These are phyloP conservation scores for Mellivora capensis DNA, from an alignment of 2,113 vertebrate genomes.

Conservation along the genomic window DNA sequence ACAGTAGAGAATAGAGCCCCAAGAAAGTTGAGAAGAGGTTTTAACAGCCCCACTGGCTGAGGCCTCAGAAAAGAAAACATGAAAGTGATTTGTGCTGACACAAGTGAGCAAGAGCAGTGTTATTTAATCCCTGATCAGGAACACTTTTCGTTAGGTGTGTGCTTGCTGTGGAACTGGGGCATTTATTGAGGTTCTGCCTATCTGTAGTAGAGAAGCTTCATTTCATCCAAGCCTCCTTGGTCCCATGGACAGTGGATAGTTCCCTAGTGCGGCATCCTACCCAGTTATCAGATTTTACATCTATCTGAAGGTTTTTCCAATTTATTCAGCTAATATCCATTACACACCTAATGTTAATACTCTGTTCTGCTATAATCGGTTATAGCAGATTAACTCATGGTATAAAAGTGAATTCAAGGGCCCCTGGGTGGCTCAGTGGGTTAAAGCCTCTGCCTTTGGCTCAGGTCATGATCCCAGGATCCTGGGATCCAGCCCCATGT, in stretches of 20 bases:
- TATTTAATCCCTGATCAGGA: background rate
- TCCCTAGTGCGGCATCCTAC: rapidly evolving
- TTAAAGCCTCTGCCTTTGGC: no score
- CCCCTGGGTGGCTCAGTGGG: no score
- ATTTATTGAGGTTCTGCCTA: background rate
- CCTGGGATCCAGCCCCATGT: no score
- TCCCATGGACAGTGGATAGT: background rate
- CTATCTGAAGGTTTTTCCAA: background rate
- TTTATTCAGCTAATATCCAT: background rate
- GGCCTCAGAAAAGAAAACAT: background rate
- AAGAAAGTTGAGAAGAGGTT: background rate
- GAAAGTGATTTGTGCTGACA: background rate
- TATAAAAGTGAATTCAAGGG: background rate
- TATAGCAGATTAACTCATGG: background rate
- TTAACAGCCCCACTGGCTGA: background rate
- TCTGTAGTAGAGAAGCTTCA: background rate
- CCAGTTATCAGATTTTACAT: background rate
- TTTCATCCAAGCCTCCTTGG: background rate
- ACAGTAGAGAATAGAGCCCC: background rate
- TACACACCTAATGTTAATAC: background rate
- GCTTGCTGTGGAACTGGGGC: background rate
- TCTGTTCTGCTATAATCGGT: no score
- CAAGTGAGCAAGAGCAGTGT: background rate
- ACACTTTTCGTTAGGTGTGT: background rate
- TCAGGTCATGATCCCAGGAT: no score